Percentiles rank a stretch among this genome's conserved stretches.
Evolutionary conservation across 2,888 invertebrate genomes (phyloP).

Genomic region (Clivina fossor): DNA sequence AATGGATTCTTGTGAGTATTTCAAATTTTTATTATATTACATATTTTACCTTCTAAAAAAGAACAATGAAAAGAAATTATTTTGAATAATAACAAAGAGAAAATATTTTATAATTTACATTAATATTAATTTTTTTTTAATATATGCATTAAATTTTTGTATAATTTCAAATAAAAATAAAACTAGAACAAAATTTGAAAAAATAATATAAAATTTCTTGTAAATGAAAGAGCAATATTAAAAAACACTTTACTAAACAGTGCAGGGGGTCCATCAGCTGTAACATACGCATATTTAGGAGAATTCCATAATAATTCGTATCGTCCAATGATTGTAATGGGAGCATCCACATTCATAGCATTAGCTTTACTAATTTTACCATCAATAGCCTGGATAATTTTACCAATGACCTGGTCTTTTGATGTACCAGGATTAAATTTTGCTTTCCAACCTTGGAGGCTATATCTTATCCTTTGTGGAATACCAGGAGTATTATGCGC

Average conservation of each 20-base stretch:
- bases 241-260: no score
- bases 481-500: constrained; percentile 49
- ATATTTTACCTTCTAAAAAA: no score
- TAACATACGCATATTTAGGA: constrained; percentile 58
- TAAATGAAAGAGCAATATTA: no score
- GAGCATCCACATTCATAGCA: constrained; percentile 51
- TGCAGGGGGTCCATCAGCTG: constrained; percentile 55
- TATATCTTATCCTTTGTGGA: constrained; percentile 49
- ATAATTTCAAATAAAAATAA: no score
- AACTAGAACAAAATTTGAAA: no score
- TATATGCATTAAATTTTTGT: no score
- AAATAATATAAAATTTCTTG: no score
- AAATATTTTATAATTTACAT: no score
- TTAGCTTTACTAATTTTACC: constrained; percentile 50
- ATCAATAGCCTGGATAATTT: constrained; percentile 50
- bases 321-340: constrained; percentile 53
- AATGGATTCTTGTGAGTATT: constrained; percentile 58
- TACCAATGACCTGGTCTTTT: constrained; percentile 50
- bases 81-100: no score
- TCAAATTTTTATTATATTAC: no score
- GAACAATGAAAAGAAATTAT: no score
- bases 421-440: constrained; percentile 55
- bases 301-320: constrained; percentile 56
- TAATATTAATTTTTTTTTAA: no score
- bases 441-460: constrained; percentile 49